Percentiles rank a stretch among this genome's conserved stretches.
Evolutionary conservation across 37 sponge, comb jelly and placozoan genomes (phyloP).

Genomic region (Aphrocallistes beatrix): DNA sequence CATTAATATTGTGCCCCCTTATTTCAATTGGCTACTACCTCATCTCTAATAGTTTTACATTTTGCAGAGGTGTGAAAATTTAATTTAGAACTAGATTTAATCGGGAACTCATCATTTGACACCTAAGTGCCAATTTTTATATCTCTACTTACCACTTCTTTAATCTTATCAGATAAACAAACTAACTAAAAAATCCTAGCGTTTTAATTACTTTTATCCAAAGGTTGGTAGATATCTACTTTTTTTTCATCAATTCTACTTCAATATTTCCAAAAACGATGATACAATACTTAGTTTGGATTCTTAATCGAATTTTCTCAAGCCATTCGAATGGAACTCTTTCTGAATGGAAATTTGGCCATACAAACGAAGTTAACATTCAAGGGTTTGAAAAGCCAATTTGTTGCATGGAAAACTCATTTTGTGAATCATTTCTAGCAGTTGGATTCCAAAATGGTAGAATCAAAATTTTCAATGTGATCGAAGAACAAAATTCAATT

Average conservation of each 20-base stretch:
- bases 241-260: not conserved
- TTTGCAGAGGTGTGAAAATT: no score
- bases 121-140: no score
- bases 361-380: not conserved
- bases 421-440: conserved; percentile 22
- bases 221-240: no score
- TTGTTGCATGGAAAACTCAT: conserved; percentile 46
- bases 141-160: no score
- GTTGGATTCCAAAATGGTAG: conserved; percentile 60
- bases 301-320: conserved; percentile 33
- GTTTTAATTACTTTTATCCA: no score
- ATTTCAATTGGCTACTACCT: no score
- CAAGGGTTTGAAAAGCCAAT: conserved; percentile 32
- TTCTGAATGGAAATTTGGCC: conserved; percentile 37
- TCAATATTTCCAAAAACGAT: conserved; percentile 32
- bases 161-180: no score
- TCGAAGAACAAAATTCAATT: conserved; percentile 48
- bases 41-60: no score
- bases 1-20: no score
- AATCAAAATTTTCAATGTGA: conserved; percentile 19
- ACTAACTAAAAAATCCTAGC: no score
- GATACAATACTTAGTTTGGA: conserved; percentile 51
- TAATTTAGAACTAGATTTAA: no score
- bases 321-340: conserved; percentile 47
- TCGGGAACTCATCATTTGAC: no score